Evolutionary conservation across 2,797 vertebrate species (phyloP).

Genomic region (Acrossocheilus wenchowensis): DNA sequence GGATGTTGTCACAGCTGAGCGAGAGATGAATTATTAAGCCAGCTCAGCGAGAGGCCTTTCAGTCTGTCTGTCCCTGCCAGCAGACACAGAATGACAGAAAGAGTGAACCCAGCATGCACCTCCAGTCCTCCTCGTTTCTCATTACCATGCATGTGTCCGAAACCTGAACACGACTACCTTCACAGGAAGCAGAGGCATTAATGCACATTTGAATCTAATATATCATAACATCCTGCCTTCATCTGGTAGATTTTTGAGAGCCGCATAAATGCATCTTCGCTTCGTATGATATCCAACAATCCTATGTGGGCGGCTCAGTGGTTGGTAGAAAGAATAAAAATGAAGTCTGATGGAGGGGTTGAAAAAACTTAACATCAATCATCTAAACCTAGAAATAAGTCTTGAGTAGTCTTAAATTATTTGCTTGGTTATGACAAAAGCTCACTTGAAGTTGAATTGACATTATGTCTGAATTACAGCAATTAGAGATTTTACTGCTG

Average conservation of each 20-base stretch:
- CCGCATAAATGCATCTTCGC: background rate
- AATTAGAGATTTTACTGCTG: background rate
- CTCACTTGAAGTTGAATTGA: background rate
- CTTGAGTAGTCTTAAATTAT: background rate
- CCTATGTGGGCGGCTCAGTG: background rate
- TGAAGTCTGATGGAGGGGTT: background rate
- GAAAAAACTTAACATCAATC: background rate
- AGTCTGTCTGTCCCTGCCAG: slow-evolving; percentile 22
- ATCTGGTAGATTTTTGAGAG: background rate
- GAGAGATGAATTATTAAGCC: slow-evolving; percentile 59
- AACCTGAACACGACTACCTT: background rate
- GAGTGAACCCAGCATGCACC: slow-evolving; percentile 39
- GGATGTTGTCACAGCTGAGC: slow-evolving; percentile 49
- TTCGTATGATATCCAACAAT: background rate
- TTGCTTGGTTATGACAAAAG: slow-evolving; percentile 3
- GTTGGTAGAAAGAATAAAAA: background rate
- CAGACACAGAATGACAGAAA: slow-evolving; percentile 36
- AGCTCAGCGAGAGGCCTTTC: slow-evolving; percentile 40
- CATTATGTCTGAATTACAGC: background rate
- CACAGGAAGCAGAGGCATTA: background rate
- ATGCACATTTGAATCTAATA: background rate
- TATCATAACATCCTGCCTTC: background rate
- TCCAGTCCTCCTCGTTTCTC: slow-evolving; percentile 2
- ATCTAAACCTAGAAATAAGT: background rate
- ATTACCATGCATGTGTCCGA: slow-evolving; percentile 4